Evolutionary conservation across 2,888 invertebrate species (phyloP).

Genomic region (Ptilodon capucinus): DNA sequence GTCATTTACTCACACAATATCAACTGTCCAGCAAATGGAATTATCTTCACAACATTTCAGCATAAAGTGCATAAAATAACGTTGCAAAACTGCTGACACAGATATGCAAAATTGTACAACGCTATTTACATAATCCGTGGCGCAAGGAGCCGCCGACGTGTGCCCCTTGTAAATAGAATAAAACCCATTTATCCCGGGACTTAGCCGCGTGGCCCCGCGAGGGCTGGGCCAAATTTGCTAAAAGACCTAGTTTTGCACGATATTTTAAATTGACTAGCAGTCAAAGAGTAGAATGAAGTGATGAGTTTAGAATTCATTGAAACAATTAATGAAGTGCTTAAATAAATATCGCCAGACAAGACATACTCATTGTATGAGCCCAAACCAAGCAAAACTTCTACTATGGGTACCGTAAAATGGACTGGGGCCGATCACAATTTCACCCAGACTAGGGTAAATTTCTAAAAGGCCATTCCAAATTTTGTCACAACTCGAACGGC

Average conservation of each 20-base stretch:
- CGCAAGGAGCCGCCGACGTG: slow-evolving; percentile 35
- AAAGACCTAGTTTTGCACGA: neutral
- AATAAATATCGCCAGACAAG: too few species aligned
- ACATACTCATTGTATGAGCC: too few species aligned
- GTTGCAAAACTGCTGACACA: slow-evolving; percentile 27
- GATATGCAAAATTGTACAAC: slow-evolving; percentile 37
- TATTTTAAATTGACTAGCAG: neutral
- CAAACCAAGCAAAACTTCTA: too few species aligned
- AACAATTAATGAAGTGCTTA: too few species aligned
- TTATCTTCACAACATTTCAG: slow-evolving; percentile 11
- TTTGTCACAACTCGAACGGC: too few species aligned
- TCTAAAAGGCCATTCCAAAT: too few species aligned
- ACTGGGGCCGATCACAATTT: too few species aligned
- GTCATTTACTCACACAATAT: too few species aligned
- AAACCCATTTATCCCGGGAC: slow-evolving; percentile 33
- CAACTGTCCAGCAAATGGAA: slow-evolving; percentile 6
- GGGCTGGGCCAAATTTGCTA: neutral
- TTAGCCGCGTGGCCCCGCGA: slow-evolving; percentile 10
- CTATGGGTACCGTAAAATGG: too few species aligned
- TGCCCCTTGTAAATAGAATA: slow-evolving; percentile 40
- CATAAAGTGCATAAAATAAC: slow-evolving; percentile 30
- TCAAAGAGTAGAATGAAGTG: neutral
- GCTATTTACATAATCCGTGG: slow-evolving; percentile 36
- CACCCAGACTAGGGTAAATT: too few species aligned
- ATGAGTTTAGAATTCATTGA: neutral